Conservation (phyloP, 2,888 invertebrate genomes). For the Drosophila testacea region DNA sequence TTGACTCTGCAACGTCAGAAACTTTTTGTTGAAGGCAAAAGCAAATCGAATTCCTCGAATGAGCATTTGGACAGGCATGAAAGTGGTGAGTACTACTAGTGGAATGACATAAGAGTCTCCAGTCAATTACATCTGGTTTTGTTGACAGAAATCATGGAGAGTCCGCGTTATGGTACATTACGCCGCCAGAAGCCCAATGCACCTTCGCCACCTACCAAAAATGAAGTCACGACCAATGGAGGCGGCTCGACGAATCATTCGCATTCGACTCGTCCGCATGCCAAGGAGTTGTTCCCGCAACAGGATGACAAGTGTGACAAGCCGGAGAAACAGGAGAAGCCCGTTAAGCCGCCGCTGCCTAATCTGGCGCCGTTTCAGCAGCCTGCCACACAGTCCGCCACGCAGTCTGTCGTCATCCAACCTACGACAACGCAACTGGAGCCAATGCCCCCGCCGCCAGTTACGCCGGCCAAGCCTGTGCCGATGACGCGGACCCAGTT, state of each 20-base stretch:
- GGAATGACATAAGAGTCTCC: too few species aligned
- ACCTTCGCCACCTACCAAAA: conserved; percentile 79
- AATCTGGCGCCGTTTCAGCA: conserved; percentile 74
- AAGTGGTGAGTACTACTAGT: conserved; percentile 66
- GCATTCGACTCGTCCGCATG: conserved; percentile 61
- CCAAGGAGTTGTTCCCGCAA: conserved; percentile 78
- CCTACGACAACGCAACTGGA: conserved; percentile 54
- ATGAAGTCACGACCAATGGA: conserved; percentile 51
- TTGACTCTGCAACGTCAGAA: conserved; percentile 87
- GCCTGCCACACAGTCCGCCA: conserved; percentile 23
- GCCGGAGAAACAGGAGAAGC: conserved; percentile 50
- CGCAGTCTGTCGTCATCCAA: conserved; percentile 24
- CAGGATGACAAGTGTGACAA: conserved; percentile 39
- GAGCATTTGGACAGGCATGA: conserved; percentile 80
- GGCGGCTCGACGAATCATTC: conserved; percentile 42
- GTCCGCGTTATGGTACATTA: conserved; percentile 82
- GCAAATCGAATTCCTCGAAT: conserved; percentile 83
- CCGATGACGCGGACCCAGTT: conserved; percentile 83
- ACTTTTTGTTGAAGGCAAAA: conserved; percentile 86
- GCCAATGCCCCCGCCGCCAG: conserved; percentile 66
- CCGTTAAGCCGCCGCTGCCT: conserved; percentile 80
- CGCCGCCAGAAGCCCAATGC: conserved; percentile 80
- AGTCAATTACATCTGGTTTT: background rate
- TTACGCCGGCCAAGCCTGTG: conserved; percentile 80
- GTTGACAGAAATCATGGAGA: conserved; percentile 76